phyloP scores from a whole-genome alignment of 2,888 invertebrate genomes.

The Cinara cedri region DNA sequence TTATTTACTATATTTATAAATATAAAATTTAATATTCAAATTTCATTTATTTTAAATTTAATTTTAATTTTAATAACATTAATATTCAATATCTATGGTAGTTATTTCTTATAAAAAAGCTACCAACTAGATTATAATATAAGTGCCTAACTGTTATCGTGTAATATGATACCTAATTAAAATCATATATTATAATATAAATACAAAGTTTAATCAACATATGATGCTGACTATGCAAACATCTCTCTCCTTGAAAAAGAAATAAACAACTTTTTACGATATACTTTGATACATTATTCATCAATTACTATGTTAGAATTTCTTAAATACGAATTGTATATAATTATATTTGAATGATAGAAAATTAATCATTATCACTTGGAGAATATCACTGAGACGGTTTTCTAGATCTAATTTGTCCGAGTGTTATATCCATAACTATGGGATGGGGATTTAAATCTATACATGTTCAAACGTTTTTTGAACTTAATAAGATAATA shows the following conservation, averaged over 20 bases:
- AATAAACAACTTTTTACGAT: neutral
- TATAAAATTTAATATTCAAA: too few relatives aligned
- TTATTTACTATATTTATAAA: too few relatives aligned
- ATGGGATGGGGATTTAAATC: neutral
- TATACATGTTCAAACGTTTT: neutral
- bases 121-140: too few relatives aligned
- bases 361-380: neutral
- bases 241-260: neutral
- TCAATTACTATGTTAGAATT: conserved; percentile 5
- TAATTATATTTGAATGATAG: too few relatives aligned
- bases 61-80: too few relatives aligned
- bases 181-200: neutral
- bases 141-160: too few relatives aligned
- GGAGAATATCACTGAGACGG: conserved; percentile 10
- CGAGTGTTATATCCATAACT: neutral
- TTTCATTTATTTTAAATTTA: too few relatives aligned
- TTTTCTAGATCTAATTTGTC: conserved; percentile 7
- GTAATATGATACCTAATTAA: neutral
- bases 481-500: neutral
- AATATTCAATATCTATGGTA: too few relatives aligned
- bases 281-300: too few relatives aligned
- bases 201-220: neutral
- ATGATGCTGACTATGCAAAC: neutral
- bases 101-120: too few relatives aligned
- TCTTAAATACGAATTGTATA: neutral